Conservation (phyloP, 2,797 vertebrate species). For the Lepilemur septentrionalis region DNA sequence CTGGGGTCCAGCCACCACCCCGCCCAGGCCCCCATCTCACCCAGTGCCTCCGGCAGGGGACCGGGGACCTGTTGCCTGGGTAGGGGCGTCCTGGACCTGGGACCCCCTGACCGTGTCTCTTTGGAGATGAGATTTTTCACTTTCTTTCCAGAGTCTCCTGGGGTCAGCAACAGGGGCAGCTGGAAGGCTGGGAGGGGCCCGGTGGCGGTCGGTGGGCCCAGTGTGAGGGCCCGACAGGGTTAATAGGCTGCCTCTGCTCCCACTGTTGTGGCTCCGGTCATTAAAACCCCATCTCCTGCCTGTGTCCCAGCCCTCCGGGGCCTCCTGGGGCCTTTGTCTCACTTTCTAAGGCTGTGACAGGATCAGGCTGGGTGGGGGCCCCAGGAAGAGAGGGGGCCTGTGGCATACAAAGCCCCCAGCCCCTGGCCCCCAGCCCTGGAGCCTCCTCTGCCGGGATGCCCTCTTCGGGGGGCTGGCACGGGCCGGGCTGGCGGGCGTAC, state of each 20-base stretch:
- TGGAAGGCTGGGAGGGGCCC: not conserved
- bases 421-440: not conserved
- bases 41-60: accelerated
- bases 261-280: not conserved
- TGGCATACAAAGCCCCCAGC: not conserved
- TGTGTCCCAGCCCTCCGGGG: constrained; percentile 51
- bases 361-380: constrained; percentile 50
- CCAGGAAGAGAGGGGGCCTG: constrained; percentile 48
- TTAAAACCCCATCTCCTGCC: constrained; percentile 75
- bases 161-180: not conserved
- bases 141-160: not conserved
- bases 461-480: constrained; percentile 7
- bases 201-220: not conserved
- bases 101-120: not conserved
- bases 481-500: not conserved
- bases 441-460: constrained; percentile 50
- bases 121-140: not conserved
- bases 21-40: accelerated
- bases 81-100: accelerated
- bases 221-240: constrained; percentile 54
- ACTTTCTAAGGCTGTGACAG: constrained; percentile 74
- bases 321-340: constrained; percentile 67
- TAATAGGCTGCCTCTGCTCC: constrained; percentile 39
- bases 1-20: not conserved
- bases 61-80: not conserved